A percentile compares a stretch with the other conserved stretches of the same genome.
These are phyloP conservation scores for Poecilia wingei DNA, from an alignment of 2,797 vertebrate species.

Conservation along the genomic window DNA sequence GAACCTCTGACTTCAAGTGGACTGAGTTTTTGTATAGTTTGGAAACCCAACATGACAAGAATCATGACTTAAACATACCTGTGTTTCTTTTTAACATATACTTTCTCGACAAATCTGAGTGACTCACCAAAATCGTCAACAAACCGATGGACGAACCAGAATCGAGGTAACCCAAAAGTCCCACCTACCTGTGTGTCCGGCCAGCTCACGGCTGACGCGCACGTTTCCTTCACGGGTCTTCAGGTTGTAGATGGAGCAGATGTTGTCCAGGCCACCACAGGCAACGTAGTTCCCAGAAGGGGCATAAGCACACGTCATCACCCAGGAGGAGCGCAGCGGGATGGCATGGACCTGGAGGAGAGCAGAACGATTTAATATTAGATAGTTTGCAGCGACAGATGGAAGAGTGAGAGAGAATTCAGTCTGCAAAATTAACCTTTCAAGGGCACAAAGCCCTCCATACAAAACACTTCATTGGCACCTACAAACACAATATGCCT, in stretches of 20 bases:
- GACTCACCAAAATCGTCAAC: neutral
- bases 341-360: constrained; percentile 92
- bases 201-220: constrained; percentile 96
- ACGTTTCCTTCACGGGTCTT: constrained; percentile 99
- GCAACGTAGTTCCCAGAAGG: constrained; percentile 98
- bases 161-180: neutral
- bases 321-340: constrained; percentile 97
- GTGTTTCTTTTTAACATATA: neutral
- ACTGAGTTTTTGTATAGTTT: neutral
- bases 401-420: constrained; percentile 24
- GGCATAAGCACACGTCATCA: constrained; percentile 98
- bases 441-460: constrained; percentile 51
- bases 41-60: neutral
- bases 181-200: constrained; percentile 94
- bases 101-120: neutral
- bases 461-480: constrained; percentile 46
- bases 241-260: constrained; percentile 99
- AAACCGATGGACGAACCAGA: neutral
- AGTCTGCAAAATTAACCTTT: constrained; percentile 50
- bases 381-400: constrained; percentile 52
- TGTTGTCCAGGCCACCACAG: constrained; percentile 97
- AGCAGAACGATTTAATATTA: constrained; percentile 47
- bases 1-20: neutral
- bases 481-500: constrained; percentile 32
- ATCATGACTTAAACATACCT: neutral